Evolutionary conservation across 2,797 vertebrate species (phyloP).

Genomic region (Sarcoramphus papa): DNA sequence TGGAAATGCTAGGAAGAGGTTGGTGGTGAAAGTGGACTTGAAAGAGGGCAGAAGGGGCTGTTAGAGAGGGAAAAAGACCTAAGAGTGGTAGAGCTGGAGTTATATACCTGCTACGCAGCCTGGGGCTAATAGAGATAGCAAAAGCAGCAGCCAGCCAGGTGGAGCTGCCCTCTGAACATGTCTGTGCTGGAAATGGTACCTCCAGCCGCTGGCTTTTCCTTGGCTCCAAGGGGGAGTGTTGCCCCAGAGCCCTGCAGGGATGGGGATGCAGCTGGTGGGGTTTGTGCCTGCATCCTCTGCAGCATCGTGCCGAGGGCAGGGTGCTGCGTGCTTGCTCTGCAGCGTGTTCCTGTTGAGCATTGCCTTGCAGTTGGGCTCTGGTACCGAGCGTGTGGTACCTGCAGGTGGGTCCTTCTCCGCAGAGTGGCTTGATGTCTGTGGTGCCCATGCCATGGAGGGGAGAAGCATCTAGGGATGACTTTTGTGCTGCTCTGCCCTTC

Average conservation of each 20-base stretch:
- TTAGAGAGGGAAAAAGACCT: background rate
- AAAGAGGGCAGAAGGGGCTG: background rate
- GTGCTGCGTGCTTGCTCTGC: background rate
- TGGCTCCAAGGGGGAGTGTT: background rate
- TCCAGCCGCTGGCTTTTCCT: background rate
- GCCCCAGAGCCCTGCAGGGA: background rate
- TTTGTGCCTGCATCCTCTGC: background rate
- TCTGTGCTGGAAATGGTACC: background rate
- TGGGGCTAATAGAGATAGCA: background rate
- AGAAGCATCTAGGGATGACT: background rate
- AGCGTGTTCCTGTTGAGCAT: rapidly evolving
- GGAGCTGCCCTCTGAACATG: background rate
- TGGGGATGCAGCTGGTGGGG: rapidly evolving
- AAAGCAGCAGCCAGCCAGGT: background rate
- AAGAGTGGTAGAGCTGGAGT: background rate
- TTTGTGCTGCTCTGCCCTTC: background rate
- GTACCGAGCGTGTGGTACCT: background rate
- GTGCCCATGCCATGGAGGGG: rapidly evolving
- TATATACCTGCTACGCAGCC: rapidly evolving
- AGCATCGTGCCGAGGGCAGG: rapidly evolving
- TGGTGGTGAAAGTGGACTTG: background rate
- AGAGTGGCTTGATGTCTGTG: background rate
- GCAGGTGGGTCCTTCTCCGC: background rate
- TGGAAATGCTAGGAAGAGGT: background rate
- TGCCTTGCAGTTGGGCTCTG: background rate